These are phyloP conservation scores for Xanthia togata DNA, from an alignment of 2,888 invertebrate genomes.

Conservation along the genomic window DNA sequence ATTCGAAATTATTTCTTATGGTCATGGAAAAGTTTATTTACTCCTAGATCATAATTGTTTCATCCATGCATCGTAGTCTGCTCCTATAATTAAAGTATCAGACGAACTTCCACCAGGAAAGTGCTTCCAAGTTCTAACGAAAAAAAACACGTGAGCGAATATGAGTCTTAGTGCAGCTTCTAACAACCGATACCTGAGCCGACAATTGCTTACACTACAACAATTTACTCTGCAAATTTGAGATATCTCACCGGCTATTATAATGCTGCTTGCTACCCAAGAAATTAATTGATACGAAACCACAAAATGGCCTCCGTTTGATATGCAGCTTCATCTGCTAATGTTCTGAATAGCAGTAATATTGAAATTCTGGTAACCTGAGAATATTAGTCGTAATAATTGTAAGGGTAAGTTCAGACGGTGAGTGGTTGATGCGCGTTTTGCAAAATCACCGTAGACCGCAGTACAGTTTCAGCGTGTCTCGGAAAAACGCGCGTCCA, in stretches of 20 bases:
- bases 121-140: background rate
- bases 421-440: background rate
- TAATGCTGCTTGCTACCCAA: background rate
- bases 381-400: constrained; percentile 36
- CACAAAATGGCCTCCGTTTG: constrained; percentile 21
- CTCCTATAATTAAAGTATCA: constrained; percentile 26
- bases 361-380: constrained; percentile 18
- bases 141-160: background rate
- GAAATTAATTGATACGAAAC: constrained; percentile 35
- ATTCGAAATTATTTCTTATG: background rate
- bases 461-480: constrained; percentile 2
- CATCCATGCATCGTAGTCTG: background rate
- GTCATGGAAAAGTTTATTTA: background rate
- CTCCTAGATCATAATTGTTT: constrained; percentile 4
- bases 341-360: constrained; percentile 9
- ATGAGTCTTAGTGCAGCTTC: constrained; percentile 12
- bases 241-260: constrained; percentile 20
- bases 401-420: constrained; percentile 17
- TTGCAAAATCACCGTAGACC: background rate
- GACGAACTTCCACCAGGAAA: background rate
- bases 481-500: constrained; percentile 4
- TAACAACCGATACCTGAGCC: background rate
- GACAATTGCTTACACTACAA: constrained; percentile 20
- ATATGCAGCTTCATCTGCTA: constrained; percentile 15
- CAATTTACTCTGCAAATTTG: constrained; percentile 22